Conservation (phyloP, 2,888 invertebrate species). For the Chrysolina oricalcia region DNA sequence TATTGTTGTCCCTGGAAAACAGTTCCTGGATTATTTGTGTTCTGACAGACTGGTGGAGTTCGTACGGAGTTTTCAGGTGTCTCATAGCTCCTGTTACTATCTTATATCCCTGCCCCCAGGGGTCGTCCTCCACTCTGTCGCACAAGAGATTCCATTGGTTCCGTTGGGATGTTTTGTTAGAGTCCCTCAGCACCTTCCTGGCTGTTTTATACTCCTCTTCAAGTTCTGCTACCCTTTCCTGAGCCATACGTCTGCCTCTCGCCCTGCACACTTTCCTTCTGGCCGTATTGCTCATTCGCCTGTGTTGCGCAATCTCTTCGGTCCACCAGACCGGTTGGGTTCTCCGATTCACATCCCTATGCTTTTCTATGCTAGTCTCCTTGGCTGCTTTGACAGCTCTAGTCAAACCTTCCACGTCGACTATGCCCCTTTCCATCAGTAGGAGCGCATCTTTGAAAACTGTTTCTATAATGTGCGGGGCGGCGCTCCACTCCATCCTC, state of each 20-base stretch:
- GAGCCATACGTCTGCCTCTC: not conserved
- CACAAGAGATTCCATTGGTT: slow-evolving; percentile 5
- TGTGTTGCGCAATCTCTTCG: not conserved
- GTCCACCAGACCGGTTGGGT: slow-evolving; percentile 27
- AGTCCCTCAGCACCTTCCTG: not conserved
- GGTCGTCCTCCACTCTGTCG: slow-evolving; percentile 2
- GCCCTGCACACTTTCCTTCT: not conserved
- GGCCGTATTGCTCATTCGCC: not conserved
- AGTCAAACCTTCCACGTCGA: not conserved
- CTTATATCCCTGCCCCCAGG: slow-evolving; percentile 10
- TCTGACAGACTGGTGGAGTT: not conserved
- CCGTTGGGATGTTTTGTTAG: not conserved
- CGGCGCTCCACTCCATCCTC: not conserved
- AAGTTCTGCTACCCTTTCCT: not conserved
- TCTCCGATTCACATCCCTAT: too few species aligned
- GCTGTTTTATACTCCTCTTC: not conserved
- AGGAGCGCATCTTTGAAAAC: not conserved
- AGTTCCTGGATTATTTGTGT: not conserved
- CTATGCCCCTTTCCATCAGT: not conserved
- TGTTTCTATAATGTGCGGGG: not conserved
- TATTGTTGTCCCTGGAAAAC: too few species aligned
- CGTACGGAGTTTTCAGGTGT: slow-evolving; percentile 17
- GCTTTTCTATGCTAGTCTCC: not conserved
- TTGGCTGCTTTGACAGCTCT: not conserved
- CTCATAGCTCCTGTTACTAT: slow-evolving; percentile 11